Evolutionary conservation across 1,140 invertebrate species (phyloP), one percentile per base, ranked within the genome.

Genomic region (Eubasilissa regina): DNA sequence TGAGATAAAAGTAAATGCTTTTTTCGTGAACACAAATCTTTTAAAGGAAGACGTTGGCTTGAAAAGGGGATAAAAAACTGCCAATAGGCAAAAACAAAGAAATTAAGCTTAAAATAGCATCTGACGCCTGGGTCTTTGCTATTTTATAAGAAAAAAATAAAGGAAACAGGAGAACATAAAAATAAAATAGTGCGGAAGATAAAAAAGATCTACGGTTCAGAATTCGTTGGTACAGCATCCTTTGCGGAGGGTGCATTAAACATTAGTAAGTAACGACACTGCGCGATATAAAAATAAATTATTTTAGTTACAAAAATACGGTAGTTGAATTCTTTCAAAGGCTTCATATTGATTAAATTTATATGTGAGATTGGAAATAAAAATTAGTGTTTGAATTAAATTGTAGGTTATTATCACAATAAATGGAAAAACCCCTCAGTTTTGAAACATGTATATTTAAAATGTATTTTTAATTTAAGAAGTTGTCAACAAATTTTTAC

Each of bases 181-280:
- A 66, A 72, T 75, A 66, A 75, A 75, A 80, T 80, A 74, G 58
- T 75, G 60, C 56, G 62, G 21, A 51, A 80, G 78, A 80, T 75
- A 80, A 80, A 80, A 80, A 64, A 72, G 74, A 80, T 76, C 51
- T 35, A 68, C 68, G 56, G 21, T 66, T 12, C 53, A n/a, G 10
- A 43, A 76, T 70, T 8, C 21, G 48, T 35, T 56, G 74, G 72
- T 48, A 73, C 66, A 55, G 58, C 60, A 51, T 35, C 25, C 56
- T 62, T 56, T 55, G 35, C 51, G 35, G 21, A 45, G 72, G 48
- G 68, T 19, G 55, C 25, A 45, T n/a, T 64, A 35, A 48, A 60
- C 19, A 15, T 53, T 73, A 74, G 43, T 76, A 74, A 58, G 79
- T 72, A 47, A 58, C 74, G 51, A 77, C 6, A 75, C 17, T 19